Evolutionary conservation across 2,113 vertebrate species (phyloP).

Genomic region (Capreolus pygargus): DNA sequence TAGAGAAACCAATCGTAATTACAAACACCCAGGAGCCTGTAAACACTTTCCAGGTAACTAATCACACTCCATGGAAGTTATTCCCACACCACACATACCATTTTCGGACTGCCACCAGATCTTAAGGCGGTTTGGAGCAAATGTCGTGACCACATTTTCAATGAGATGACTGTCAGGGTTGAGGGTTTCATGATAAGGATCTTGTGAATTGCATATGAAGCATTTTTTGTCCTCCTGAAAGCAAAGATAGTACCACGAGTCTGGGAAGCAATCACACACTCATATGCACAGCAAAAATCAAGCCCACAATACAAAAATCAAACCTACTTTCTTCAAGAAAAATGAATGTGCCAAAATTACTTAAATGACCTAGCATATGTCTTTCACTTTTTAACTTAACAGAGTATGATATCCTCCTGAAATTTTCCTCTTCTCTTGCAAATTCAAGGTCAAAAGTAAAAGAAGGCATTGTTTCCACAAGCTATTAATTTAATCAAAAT

Average conservation of each 20-base stretch:
- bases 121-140: conserved; percentile 93
- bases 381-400: conserved; percentile 18
- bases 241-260: conserved; percentile 56
- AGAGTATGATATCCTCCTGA: conserved; percentile 4
- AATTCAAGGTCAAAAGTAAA: conserved; percentile 70
- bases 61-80: not conserved
- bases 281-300: not conserved
- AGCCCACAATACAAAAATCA: not conserved
- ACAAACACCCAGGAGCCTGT: conserved; percentile 30
- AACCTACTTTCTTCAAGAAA: not conserved
- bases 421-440: conserved; percentile 42
- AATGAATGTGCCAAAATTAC: not conserved
- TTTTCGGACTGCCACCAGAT: conserved; percentile 99
- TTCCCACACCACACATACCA: conserved; percentile 82
- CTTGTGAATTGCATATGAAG: conserved; percentile 90
- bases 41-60: conserved; percentile 52
- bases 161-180: conserved; percentile 90
- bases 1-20: conserved; percentile 31
- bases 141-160: conserved; percentile 96
- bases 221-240: conserved; percentile 98
- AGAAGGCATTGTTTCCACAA: conserved; percentile 70
- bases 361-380: not conserved
- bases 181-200: conserved; percentile 81
- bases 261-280: conserved; percentile 55
- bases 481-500: conserved; percentile 67